These are phyloP conservation scores for Halcyon chelicuti DNA, from an alignment of 2,797 vertebrate genomes.

Conservation along the genomic window DNA sequence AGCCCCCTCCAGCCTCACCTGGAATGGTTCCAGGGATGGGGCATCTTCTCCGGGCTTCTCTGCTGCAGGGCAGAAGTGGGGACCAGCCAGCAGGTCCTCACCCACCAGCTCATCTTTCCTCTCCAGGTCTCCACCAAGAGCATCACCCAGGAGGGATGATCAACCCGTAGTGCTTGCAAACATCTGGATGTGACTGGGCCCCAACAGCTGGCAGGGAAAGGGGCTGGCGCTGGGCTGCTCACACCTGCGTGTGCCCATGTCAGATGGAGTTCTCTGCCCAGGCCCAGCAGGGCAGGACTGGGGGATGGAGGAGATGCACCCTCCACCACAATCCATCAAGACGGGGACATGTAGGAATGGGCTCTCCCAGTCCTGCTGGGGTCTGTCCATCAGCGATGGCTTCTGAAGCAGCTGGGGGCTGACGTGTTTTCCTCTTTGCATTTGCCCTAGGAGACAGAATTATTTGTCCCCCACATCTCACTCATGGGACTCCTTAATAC, in stretches of 20 bases:
- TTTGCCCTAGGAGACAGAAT: neutral
- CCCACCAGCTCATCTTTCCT: neutral
- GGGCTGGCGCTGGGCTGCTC: neutral
- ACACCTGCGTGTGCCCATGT: fast-evolving
- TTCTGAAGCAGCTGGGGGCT: neutral
- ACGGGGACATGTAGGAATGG: neutral
- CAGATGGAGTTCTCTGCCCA: neutral
- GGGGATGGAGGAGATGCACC: neutral
- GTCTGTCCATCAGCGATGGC: neutral
- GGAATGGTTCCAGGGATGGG: neutral
- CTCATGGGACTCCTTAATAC: neutral
- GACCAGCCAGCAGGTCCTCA: neutral
- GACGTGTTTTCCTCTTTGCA: neutral
- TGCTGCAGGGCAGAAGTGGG: neutral
- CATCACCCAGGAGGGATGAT: neutral
- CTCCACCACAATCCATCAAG: neutral
- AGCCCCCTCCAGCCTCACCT: neutral
- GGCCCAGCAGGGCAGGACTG: neutral
- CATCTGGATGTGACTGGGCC: neutral
- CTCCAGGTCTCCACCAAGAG: neutral
- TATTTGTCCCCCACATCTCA: neutral
- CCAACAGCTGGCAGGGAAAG: neutral
- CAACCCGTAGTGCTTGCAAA: neutral
- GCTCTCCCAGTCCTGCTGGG: neutral
- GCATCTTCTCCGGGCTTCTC: fast-evolving